Percentiles rank a stretch among this genome's conserved stretches.
Evolutionary conservation across 2,888 invertebrate genomes (phyloP).

Genomic region (Adela reaumurella): DNA sequence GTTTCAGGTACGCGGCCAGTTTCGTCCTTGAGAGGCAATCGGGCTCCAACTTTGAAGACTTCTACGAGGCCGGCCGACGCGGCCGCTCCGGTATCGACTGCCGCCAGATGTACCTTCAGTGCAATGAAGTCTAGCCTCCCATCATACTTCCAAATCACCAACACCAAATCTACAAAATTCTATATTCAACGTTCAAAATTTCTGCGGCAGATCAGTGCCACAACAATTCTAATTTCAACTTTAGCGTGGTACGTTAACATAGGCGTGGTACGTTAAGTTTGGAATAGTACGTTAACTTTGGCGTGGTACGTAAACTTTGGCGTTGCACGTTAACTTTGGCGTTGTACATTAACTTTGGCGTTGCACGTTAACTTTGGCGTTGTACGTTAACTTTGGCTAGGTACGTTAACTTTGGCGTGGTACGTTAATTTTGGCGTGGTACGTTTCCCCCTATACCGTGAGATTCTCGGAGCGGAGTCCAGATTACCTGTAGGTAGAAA

Average conservation of each 20-base stretch:
- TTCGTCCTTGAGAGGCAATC: slow-evolving; percentile 76
- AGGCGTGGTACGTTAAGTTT: too few species aligned
- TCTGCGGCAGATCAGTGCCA: background rate
- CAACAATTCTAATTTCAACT: too few species aligned
- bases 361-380: too few species aligned
- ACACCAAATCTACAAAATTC: background rate
- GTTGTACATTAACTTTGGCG: too few species aligned
- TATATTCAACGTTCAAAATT: background rate
- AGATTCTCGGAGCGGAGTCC: background rate
- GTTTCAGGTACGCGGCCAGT: slow-evolving; percentile 77
- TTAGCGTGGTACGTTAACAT: too few species aligned
- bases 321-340: too few species aligned
- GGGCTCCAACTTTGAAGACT: slow-evolving; percentile 69
- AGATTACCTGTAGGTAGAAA: background rate
- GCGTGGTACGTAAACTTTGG: too few species aligned
- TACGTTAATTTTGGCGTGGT: too few species aligned
- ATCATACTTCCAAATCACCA: background rate
- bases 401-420: too few species aligned
- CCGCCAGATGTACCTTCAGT: slow-evolving; percentile 78
- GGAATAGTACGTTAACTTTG: too few species aligned
- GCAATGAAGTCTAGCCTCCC: slow-evolving; percentile 75
- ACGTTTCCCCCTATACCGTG: too few species aligned
- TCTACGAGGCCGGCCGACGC: slow-evolving; percentile 81
- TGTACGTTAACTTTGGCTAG: too few species aligned
- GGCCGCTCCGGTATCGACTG: slow-evolving; percentile 86